Conservation (phyloP, 1,140 invertebrate genomes). For the Drosophila sturtevanti region DNA sequence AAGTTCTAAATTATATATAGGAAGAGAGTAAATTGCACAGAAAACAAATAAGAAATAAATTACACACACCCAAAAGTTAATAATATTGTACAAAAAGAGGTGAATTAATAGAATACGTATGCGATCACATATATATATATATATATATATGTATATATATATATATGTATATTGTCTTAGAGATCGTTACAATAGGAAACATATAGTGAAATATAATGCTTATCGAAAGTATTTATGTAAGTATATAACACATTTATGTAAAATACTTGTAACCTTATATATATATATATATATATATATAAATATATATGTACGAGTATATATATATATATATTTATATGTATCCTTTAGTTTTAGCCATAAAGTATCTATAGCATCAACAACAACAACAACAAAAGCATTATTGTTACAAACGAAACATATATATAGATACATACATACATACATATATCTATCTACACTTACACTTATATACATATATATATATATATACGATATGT, state of each 20-base stretch:
- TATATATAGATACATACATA: too few relatives aligned
- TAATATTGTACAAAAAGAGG: conserved; percentile 5
- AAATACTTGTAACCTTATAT: neutral
- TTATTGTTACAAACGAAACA: conserved; percentile 1
- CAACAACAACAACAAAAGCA: neutral
- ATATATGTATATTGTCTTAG: neutral
- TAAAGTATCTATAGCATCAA: neutral
- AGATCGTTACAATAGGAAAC: conserved; percentile 3
- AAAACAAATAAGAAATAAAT: neutral
- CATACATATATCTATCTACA: too few relatives aligned
- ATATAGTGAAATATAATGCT: neutral
- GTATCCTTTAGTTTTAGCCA: neutral
- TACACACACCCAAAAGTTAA: neutral
- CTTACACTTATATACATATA: too few relatives aligned
- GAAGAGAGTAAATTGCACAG: conserved; percentile 4
- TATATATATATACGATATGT: too few relatives aligned
- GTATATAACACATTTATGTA: neutral
- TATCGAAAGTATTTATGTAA: conserved; percentile 10
- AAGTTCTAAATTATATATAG: conserved; percentile 57
- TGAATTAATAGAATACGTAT: neutral
- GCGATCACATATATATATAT: neutral
- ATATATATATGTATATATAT: neutral
- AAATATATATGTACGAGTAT: neutral
- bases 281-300: conserved; percentile 6
- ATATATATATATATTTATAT: neutral